Conservation (phyloP, 2,797 vertebrate genomes). For the Acrocephalus scirpaceus region DNA sequence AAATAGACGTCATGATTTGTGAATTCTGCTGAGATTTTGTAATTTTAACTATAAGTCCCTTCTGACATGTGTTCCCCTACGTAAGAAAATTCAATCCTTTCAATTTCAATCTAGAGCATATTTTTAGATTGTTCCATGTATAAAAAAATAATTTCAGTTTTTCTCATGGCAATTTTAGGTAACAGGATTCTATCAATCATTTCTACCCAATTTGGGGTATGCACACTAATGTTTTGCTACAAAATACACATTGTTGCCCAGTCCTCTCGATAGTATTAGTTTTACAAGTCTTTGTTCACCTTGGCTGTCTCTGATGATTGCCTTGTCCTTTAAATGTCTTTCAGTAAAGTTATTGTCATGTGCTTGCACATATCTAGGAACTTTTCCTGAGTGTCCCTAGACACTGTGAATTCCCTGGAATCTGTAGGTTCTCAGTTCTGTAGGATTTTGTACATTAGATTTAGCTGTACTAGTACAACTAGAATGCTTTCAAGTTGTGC, state of each 20-base stretch:
- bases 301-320: neutral
- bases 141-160: neutral
- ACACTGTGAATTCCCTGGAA: neutral
- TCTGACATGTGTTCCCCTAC: neutral
- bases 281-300: neutral
- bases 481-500: neutral
- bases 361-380: neutral
- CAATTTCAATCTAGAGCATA: neutral
- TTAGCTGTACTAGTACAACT: neutral
- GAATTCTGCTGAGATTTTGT: neutral
- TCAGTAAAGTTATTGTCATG: fast-evolving
- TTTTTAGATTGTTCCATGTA: neutral
- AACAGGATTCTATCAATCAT: fast-evolving
- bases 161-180: neutral
- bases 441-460: neutral
- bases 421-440: neutral
- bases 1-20: neutral
- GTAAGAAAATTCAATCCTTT: neutral
- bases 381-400: neutral
- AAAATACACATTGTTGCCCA: neutral
- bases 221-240: neutral
- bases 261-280: neutral
- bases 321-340: neutral
- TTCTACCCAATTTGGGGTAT: neutral
- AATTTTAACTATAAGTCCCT: neutral